Evolutionary conservation across 2,888 invertebrate genomes (phyloP).

Genomic region (Trissonchulus sp.): DNA sequence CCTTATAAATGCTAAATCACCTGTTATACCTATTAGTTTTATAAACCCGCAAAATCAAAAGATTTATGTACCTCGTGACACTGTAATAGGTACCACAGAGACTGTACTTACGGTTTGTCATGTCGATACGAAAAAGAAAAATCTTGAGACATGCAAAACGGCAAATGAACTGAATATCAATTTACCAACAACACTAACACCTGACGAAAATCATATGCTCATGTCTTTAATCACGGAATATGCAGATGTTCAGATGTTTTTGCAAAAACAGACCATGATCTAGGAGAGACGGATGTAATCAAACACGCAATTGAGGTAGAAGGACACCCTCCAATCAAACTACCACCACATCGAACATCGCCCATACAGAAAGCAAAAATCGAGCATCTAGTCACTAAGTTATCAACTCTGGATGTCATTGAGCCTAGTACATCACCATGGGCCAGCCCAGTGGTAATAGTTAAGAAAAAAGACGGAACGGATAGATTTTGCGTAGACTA

Average conservation of each 20-base stretch:
- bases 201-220: neutral
- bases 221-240: neutral
- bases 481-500: neutral
- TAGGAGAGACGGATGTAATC: neutral
- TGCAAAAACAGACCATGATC: neutral
- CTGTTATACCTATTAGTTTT: too few species aligned
- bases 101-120: too few species aligned
- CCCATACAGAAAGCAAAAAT: neutral
- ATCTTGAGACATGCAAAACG: too few species aligned
- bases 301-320: neutral
- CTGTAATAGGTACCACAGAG: too few species aligned
- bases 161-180: too few species aligned
- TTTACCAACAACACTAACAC: too few species aligned
- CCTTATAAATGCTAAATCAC: too few species aligned
- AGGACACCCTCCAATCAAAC: neutral
- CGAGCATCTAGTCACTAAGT: neutral
- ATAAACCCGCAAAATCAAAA: too few species aligned
- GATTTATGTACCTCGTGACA: too few species aligned
- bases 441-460: constrained; percentile 48
- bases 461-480: constrained; percentile 33
- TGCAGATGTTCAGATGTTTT: neutral
- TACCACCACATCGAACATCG: neutral
- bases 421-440: constrained; percentile 45
- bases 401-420: constrained; percentile 15
- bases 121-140: too few species aligned